phyloP scores from a whole-genome alignment of 2,888 invertebrate species.

The Drosophila emarginata region DNA sequence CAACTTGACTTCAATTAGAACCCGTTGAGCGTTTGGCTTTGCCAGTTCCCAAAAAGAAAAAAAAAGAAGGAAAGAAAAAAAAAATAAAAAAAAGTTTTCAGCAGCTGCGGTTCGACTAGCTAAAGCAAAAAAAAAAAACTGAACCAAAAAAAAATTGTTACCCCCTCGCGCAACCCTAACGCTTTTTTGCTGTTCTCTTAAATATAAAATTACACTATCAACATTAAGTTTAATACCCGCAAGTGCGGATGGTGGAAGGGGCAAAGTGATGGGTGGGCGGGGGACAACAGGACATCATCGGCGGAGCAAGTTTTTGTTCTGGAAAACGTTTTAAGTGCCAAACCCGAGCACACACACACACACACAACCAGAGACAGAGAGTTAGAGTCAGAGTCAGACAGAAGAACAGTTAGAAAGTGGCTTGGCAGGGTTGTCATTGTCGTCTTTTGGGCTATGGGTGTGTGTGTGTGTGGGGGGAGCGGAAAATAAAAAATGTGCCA shows the following conservation, averaged over 20 bases:
- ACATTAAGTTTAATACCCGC: conserved; percentile 79
- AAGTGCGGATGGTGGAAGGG: conserved; percentile 57
- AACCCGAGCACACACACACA: conserved; percentile 37
- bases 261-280: neutral
- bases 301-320: conserved; percentile 41
- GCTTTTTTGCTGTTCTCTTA: conserved; percentile 51
- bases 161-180: conserved; percentile 61
- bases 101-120: conserved; percentile 31
- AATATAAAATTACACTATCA: conserved; percentile 79
- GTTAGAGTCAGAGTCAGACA: conserved; percentile 14
- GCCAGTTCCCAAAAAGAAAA: conserved; percentile 11
- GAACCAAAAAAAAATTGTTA: conserved; percentile 36
- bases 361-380: conserved; percentile 3
- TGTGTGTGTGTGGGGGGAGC: neutral
- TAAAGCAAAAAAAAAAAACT: conserved; percentile 35
- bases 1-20: conserved; percentile 68
- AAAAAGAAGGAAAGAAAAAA: conserved; percentile 18
- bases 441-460: conserved; percentile 9
- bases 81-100: conserved; percentile 12
- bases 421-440: conserved; percentile 64
- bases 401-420: conserved; percentile 45
- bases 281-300: conserved; percentile 12
- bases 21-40: conserved; percentile 49
- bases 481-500: conserved; percentile 44
- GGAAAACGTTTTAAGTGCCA: conserved; percentile 72